Conservation (phyloP, 2,113 vertebrate species). For the Ophiodon elongatus region DNA sequence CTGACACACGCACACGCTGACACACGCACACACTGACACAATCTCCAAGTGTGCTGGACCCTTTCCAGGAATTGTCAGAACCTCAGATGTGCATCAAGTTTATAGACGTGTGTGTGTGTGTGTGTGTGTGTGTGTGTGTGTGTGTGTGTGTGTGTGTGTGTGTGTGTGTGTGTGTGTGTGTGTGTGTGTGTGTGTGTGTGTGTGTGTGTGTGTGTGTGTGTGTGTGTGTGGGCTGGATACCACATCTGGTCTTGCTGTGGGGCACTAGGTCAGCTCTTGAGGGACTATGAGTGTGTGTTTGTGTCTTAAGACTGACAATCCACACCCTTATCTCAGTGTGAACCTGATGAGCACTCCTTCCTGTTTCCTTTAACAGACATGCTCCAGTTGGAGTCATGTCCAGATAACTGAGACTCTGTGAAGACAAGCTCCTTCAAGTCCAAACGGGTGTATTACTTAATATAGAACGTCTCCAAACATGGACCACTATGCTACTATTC, state of each 20-base stretch:
- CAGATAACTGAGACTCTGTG: constrained; percentile 53
- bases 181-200: not conserved
- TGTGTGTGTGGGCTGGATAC: constrained; percentile 16
- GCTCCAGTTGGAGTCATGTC: constrained; percentile 67
- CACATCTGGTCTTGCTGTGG: constrained; percentile 75
- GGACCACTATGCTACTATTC: not conserved
- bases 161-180: not conserved
- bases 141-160: no score
- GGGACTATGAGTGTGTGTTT: constrained; percentile 51
- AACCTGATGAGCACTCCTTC: constrained; percentile 78
- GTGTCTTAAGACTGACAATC: constrained; percentile 48
- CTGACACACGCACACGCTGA: constrained; percentile 18
- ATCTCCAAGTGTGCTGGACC: constrained; percentile 29
- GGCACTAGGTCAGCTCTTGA: constrained; percentile 56
- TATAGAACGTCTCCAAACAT: constrained; percentile 9
- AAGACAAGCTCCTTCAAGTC: constrained; percentile 32
- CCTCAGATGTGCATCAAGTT: constrained; percentile 47
- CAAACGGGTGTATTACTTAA: not conserved
- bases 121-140: not conserved
- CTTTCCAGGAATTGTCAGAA: constrained; percentile 43
- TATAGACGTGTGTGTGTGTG: constrained; percentile 13
- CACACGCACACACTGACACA: not conserved
- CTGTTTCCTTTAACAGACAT: constrained; percentile 80
- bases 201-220: no score
- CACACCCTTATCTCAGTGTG: constrained; percentile 77